Conservation (phyloP, 2,797 vertebrate species). For the Xenentodon cancila region DNA sequence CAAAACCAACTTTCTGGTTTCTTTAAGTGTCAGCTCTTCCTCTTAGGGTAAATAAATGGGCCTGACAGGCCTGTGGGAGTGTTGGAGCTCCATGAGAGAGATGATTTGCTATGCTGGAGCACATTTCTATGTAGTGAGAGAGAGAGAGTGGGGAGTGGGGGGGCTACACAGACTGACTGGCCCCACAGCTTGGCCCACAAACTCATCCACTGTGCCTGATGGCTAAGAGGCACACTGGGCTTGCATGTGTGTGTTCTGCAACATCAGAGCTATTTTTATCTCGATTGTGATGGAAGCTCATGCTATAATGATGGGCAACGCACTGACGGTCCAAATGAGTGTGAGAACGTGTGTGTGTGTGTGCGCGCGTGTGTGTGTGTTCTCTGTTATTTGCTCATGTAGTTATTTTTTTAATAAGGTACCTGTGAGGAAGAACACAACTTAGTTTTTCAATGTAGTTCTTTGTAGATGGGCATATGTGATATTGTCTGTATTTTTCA, state of each 20-base stretch:
- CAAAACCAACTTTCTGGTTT: constrained; percentile 65
- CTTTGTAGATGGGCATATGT: constrained; percentile 42
- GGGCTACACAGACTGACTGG: constrained; percentile 71
- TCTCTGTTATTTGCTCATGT: neutral
- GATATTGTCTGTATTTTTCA: constrained; percentile 60
- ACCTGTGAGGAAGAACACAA: constrained; percentile 28
- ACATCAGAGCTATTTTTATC: constrained; percentile 76
- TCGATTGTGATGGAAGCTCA: constrained; percentile 56
- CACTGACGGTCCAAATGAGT: constrained; percentile 5
- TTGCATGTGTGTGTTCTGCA: constrained; percentile 76
- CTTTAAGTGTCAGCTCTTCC: constrained; percentile 71
- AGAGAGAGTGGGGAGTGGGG: constrained; percentile 24
- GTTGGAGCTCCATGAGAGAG: constrained; percentile 64
- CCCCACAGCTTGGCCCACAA: constrained; percentile 72
- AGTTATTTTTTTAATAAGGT: neutral
- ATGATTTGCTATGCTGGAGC: constrained; percentile 73
- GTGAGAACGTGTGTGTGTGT: constrained; percentile 1
- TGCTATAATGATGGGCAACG: constrained; percentile 38
- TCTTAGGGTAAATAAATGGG: constrained; percentile 66
- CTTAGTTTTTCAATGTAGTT: constrained; percentile 45
- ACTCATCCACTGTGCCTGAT: constrained; percentile 67
- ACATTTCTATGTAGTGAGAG: constrained; percentile 57
- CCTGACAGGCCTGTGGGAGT: constrained; percentile 68
- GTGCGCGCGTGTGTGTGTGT: no score
- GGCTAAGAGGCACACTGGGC: constrained; percentile 62